Conservation (phyloP, 2,113 vertebrate genomes). For the Noturus placidus region DNA sequence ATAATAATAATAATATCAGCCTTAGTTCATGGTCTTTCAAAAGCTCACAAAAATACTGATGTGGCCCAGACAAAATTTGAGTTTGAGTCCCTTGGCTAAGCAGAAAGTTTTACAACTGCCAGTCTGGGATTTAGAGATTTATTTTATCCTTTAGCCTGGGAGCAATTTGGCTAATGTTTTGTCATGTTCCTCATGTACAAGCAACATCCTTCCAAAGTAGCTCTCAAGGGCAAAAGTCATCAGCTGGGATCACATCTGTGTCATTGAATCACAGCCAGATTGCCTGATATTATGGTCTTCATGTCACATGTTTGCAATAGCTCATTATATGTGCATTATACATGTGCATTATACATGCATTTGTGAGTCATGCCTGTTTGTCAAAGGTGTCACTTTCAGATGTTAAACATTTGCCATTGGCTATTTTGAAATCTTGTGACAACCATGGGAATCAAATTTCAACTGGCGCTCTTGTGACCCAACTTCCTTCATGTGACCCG, state of each 20-base stretch:
- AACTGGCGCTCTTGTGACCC: background rate
- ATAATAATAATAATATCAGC: too few species aligned
- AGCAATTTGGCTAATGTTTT: constrained; percentile 16
- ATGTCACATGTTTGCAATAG: background rate
- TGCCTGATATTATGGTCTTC: background rate
- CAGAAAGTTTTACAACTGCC: background rate
- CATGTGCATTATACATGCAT: background rate
- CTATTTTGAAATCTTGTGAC: constrained; percentile 12
- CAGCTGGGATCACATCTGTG: background rate
- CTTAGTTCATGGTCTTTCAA: background rate
- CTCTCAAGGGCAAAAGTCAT: background rate
- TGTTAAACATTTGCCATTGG: background rate
- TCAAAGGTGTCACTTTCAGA: constrained; percentile 27
- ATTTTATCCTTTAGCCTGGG: background rate
- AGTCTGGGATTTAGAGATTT: constrained; percentile 7
- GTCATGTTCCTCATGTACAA: constrained; percentile 9
- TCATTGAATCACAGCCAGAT: background rate
- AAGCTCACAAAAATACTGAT: background rate
- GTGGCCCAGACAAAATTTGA: background rate
- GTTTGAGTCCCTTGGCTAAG: background rate
- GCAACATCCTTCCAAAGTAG: background rate
- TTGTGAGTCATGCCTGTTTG: constrained; percentile 4
- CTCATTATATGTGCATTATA: background rate
- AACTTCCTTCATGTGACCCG: constrained; percentile 7
- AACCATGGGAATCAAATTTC: constrained; percentile 28